Evolutionary conservation across 2,113 vertebrate genomes (phyloP).

Genomic region (Charina bottae): DNA sequence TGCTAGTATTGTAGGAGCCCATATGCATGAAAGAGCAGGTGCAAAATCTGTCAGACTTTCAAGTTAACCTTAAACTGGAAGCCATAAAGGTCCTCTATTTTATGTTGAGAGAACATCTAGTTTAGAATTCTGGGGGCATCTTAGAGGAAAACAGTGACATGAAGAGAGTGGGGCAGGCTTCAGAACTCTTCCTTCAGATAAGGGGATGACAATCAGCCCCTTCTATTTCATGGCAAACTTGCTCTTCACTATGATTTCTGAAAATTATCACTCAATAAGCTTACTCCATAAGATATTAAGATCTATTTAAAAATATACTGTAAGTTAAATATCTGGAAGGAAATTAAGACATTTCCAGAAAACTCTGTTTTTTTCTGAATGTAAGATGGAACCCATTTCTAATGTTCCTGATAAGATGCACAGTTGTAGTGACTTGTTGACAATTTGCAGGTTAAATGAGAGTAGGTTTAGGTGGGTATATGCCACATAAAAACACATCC

Average conservation of each 20-base stretch:
- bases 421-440: background rate
- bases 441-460: rapidly evolving
- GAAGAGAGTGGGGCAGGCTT: background rate
- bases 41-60: background rate
- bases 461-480: rapidly evolving
- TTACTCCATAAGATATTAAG: background rate
- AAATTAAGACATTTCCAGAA: background rate
- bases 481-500: background rate
- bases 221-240: background rate
- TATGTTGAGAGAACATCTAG: background rate
- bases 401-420: background rate
- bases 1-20: background rate
- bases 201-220: background rate
- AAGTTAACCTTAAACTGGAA: background rate
- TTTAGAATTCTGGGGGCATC: background rate
- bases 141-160: background rate
- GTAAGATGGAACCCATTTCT: background rate
- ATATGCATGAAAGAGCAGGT: background rate
- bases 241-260: background rate
- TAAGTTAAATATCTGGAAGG: background rate
- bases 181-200: background rate
- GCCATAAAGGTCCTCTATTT: background rate
- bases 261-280: background rate
- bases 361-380: background rate
- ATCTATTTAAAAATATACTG: background rate